phyloP scores from a whole-genome alignment of 2,797 vertebrate species.

The Sebastes trivittatus region DNA sequence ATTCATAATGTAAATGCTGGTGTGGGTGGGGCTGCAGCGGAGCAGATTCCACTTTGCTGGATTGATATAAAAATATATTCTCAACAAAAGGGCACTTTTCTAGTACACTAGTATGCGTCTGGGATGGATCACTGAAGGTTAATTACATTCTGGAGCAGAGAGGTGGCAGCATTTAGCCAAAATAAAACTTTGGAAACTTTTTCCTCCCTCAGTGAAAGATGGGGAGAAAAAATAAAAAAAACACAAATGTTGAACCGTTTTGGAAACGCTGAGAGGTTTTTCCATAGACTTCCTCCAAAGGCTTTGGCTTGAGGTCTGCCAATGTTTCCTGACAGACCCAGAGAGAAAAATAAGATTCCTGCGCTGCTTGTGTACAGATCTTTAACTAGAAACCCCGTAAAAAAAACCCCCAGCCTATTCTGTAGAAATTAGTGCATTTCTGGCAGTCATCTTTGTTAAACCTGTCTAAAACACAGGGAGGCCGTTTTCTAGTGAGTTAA shows the following conservation, averaged over 20 bases:
- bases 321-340: constrained; percentile 33
- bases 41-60: constrained; percentile 22
- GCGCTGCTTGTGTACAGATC: constrained; percentile 10
- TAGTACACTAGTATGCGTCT: constrained; percentile 11
- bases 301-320: constrained; percentile 65
- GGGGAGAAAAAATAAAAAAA: background rate
- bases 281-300: constrained; percentile 18
- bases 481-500: constrained; percentile 26
- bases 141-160: constrained; percentile 63
- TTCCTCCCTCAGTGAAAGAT: background rate
- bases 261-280: constrained; percentile 39
- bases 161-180: constrained; percentile 54
- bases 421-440: constrained; percentile 60
- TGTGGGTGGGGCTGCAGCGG: constrained; percentile 27
- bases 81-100: constrained; percentile 71
- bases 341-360: constrained; percentile 22
- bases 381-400: background rate
- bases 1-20: constrained; percentile 75
- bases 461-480: constrained; percentile 28
- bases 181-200: constrained; percentile 28
- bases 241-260: constrained; percentile 28
- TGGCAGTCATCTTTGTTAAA: background rate
- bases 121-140: constrained; percentile 6
- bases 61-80: constrained; percentile 61
- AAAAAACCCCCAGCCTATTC: background rate